Conservation (phyloP, 2,113 vertebrate genomes). For the Cyphomyrus discorhynchus region DNA sequence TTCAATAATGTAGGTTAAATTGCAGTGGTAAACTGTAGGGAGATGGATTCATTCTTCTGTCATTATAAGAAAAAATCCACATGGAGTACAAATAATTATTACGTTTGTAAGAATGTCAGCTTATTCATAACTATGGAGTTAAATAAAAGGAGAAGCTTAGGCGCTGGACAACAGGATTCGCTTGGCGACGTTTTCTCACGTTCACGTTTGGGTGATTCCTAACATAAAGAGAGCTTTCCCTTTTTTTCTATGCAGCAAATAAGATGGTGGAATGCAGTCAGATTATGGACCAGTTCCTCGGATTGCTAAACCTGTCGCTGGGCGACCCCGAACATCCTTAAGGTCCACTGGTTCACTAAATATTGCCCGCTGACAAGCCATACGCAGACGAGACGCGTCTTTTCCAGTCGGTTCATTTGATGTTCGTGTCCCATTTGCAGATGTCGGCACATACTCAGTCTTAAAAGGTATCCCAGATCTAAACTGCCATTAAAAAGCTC, state of each 20-base stretch:
- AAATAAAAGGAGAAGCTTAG: conserved; percentile 27
- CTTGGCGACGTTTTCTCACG: conserved; percentile 62
- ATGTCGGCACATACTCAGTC: conserved; percentile 21
- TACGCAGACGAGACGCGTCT: conserved; percentile 31
- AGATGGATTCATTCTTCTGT: conserved; percentile 21
- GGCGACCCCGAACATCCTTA: conserved; percentile 38
- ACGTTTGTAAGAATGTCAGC: conserved; percentile 39
- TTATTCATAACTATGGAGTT: conserved; percentile 38
- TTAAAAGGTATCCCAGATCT: background rate
- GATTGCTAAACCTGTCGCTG: conserved; percentile 36
- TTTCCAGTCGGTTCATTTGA: conserved; percentile 47
- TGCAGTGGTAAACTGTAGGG: background rate
- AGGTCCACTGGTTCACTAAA: conserved; percentile 38
- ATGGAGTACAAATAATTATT: conserved; percentile 18
- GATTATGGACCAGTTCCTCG: conserved; percentile 42
- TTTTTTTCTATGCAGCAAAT: conserved; percentile 47
- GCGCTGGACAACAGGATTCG: conserved; percentile 36
- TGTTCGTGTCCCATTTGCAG: conserved; percentile 32
- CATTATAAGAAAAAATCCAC: conserved; percentile 36
- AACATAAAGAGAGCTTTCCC: conserved; percentile 43
- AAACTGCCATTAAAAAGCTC: background rate
- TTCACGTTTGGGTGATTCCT: conserved; percentile 62
- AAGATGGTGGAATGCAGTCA: conserved; percentile 46
- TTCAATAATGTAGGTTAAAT: background rate
- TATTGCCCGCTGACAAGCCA: conserved; percentile 26